phyloP scores from a whole-genome alignment of 2,797 vertebrate species.

The Arremon brunneinucha region DNA sequence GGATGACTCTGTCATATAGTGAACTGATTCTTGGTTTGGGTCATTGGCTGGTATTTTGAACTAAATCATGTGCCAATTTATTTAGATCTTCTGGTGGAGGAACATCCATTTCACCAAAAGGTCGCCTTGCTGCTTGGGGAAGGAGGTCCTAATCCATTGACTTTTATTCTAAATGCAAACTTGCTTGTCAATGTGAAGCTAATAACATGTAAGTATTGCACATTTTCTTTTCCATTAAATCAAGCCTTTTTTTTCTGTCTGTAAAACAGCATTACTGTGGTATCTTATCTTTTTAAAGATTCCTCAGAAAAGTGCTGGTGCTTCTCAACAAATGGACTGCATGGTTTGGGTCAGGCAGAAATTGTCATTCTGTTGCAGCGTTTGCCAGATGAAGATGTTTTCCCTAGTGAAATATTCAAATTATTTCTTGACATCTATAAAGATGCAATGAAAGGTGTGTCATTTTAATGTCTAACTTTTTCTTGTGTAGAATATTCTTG shows the following conservation, averaged over 20 bases:
- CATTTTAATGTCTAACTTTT: conserved; percentile 6
- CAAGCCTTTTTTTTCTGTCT: background rate
- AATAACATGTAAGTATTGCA: conserved; percentile 84
- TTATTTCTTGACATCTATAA: conserved; percentile 89
- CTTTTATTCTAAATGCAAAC: conserved; percentile 91
- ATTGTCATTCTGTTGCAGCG: conserved; percentile 86
- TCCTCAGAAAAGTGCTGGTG: conserved; percentile 87
- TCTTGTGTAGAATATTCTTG: background rate
- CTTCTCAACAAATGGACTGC: conserved; percentile 90
- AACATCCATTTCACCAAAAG: conserved; percentile 82
- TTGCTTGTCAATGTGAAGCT: conserved; percentile 90
- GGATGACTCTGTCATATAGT: background rate
- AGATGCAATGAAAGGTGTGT: conserved; percentile 87
- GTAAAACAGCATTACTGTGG: background rate
- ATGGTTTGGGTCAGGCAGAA: conserved; percentile 91
- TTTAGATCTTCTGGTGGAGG: conserved; percentile 83
- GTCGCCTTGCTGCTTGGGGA: conserved; percentile 82
- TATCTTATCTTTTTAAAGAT: conserved; percentile 73
- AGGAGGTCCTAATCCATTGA: conserved; percentile 80
- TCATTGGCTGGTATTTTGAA: background rate
- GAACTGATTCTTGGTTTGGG: background rate
- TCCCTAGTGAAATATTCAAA: conserved; percentile 88
- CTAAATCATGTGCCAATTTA: background rate
- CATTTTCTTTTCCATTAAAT: background rate
- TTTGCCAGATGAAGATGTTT: conserved; percentile 83